Evolutionary conservation across 2,113 vertebrate genomes (phyloP), one percentile per base, ranked within the genome.

Genomic region (Lepus europaeus): DNA sequence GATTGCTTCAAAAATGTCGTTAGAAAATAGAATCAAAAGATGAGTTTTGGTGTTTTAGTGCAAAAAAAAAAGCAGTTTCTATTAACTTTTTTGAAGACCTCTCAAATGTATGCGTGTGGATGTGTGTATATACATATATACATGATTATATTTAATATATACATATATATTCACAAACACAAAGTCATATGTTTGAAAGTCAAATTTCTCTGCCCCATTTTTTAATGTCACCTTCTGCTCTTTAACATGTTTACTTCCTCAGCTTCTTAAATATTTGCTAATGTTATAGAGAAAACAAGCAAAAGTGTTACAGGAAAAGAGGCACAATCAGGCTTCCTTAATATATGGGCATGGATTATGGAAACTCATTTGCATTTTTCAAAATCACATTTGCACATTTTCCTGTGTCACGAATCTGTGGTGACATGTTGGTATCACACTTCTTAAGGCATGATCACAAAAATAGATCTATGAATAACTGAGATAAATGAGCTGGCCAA

Each of bases 181-280:
- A n/a, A 0, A 89, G 17, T 19, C 39, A 66, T 87, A 86, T 53
- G 36, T n/a, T 70, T 95, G 64, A 92, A 33, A 91, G 20, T 25
- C 56, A 89, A 76, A 87, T 77, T 90, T 92, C 29, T 82, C 68
- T 92, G 69, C 13, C 39, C 59, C 82, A 36, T 25, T 85, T 93
- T 92, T 93, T 77, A 70, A 59, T 87, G 9, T 92, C 78, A 91
- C 31, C 39, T 94, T 93, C 56, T 96, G 93, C 81, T 97, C 87
- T 93, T 84, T 74, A 87, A n/a, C 4, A 45, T 81, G 19, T 82
- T 87, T 70, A 89, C 45, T 87, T 89, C 66, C 69, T 68, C 51
- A 93, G 83, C 20, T 80, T 84, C 74, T 87, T 93, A 92, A 93
- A 91, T 97, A 91, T 92, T 93, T 9, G 81, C 79, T 70, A 69